Evolutionary conservation across 1,140 invertebrate species (phyloP), one percentile per base, ranked within the genome.

Genomic region (Stratiolaelaps scimitus): DNA sequence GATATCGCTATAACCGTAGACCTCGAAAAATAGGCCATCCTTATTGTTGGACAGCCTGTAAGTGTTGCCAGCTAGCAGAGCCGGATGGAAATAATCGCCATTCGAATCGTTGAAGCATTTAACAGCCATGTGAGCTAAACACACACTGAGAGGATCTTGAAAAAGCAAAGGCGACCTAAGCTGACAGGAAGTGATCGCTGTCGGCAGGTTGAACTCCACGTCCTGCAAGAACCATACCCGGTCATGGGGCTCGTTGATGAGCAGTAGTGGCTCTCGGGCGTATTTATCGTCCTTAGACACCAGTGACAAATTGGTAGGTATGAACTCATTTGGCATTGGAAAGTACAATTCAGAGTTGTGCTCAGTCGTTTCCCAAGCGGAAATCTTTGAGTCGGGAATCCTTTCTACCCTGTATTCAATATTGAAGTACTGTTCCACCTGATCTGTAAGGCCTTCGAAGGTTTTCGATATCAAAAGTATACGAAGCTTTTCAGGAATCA

Each of bases 171-270:
- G n/a, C n/a, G n/a, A n/a, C n/a, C n/a, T n/a, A n/a, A n/a, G 76
- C 90, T 89, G 1, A 87, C 85, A 48, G 92, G 75, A 0, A 91
- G 89, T 10, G 34, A 40, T 44, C 83, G 81, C 70, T 92, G 82
- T 96, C 0, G 94, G 94, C 64, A 95, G 78, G 6, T 40, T 10
- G 77, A 88, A 97, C 75, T 91, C 87, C 71, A 88, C 84, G 77
- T 98, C 93, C 75, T 93, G 88, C 73, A 94, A 92, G 75, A 85
- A 93, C 93, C 93, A 98, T 0, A 92, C 77, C 69, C 90, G 78
- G 68, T 40, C 4, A 40, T 40, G 34, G 5, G 10, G 5, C 10
- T 40, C 34, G 10, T 40, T 10, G 10, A 40, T 40, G 34, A 40
- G 4, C 10, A 40, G 34, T 6, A 40, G n/a, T n/a, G n/a, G n/a